These are phyloP conservation scores for Hemibagrus guttatus DNA, from an alignment of 2,797 vertebrate genomes.

Conservation along the genomic window DNA sequence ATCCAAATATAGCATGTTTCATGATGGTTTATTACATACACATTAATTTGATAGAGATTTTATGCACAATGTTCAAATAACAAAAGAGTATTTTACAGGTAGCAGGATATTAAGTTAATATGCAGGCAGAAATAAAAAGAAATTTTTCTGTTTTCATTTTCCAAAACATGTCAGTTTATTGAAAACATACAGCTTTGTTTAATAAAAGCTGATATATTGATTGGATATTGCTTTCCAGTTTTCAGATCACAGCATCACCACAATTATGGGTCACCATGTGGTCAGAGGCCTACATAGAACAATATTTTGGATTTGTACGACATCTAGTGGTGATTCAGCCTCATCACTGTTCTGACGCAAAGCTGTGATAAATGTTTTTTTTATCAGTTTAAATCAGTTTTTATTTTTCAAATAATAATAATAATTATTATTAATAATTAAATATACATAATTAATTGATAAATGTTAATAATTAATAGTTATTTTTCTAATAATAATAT, in stretches of 20 bases:
- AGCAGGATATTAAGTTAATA: not conserved
- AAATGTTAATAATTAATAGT: too few species aligned
- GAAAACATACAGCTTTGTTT: not conserved
- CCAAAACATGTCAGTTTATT: not conserved
- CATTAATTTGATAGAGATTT: not conserved
- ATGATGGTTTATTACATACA: not conserved
- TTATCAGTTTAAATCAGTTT: too few species aligned
- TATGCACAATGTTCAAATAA: not conserved
- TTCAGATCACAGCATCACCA: not conserved
- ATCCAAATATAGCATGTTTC: not conserved
- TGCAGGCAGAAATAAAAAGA: too few species aligned
- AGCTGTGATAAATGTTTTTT: too few species aligned
- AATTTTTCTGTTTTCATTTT: too few species aligned
- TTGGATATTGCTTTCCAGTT: too few species aligned
- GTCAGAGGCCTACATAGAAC: not conserved
- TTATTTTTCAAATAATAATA: too few species aligned
- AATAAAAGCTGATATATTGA: not conserved
- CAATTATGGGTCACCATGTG: not conserved
- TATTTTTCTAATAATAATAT: too few species aligned
- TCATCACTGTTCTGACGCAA: not conserved
- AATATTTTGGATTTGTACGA: slow-evolving; percentile 20
- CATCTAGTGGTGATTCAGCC: slow-evolving; percentile 35
- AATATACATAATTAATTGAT: too few species aligned
- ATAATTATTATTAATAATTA: too few species aligned
- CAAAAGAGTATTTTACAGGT: too few species aligned